Conservation (phyloP, 2,113 vertebrate genomes). For the Mobula birostris region DNA sequence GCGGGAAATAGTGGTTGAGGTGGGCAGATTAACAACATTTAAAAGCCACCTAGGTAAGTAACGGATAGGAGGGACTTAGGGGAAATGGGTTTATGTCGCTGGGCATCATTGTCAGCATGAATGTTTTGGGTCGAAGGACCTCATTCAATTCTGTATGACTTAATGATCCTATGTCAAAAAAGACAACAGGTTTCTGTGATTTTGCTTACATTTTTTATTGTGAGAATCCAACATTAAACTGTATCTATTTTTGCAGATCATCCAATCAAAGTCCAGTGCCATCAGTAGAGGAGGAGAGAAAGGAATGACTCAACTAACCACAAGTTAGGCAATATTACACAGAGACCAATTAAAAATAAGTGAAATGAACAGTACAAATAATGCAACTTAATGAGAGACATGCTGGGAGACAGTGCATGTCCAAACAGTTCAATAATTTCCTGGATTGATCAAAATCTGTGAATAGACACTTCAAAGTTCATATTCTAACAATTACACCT, state of each 20-base stretch:
- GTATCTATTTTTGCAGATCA: neutral
- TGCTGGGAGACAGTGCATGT: neutral
- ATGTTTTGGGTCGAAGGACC: too few relatives aligned
- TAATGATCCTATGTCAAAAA: neutral
- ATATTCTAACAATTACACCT: too few relatives aligned
- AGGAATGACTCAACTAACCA: neutral
- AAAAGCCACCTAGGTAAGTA: too few relatives aligned
- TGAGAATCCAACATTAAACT: neutral
- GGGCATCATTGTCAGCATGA: too few relatives aligned
- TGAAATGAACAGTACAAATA: neutral
- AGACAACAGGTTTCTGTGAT: neutral
- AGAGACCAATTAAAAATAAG: neutral
- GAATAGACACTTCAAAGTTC: too few relatives aligned
- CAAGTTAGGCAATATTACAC: neutral
- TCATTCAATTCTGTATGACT: too few relatives aligned
- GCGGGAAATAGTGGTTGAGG: too few relatives aligned
- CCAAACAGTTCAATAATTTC: too few relatives aligned
- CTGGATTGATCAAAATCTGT: too few relatives aligned
- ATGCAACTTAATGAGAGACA: neutral
- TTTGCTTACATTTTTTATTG: neutral
- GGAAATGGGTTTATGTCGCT: too few relatives aligned
- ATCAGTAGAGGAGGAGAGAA: neutral
- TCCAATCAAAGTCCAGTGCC: neutral
- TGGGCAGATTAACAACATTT: too few relatives aligned
- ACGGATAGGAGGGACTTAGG: too few relatives aligned